Evolutionary conservation across 2,888 invertebrate genomes (phyloP).

Genomic region (Caenorhabditis becei): DNA sequence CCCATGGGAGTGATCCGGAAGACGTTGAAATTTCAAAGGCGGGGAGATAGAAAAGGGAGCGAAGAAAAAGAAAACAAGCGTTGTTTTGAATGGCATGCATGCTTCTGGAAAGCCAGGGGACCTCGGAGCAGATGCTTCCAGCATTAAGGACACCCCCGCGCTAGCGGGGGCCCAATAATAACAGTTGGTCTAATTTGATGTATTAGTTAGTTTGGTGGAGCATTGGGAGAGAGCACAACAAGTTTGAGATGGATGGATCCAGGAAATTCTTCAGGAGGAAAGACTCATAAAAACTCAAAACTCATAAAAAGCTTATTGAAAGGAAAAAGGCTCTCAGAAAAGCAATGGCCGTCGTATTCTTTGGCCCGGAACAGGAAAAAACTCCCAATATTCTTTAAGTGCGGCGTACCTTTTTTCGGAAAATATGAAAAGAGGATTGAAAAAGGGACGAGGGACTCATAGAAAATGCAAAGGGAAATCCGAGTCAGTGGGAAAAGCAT

Average conservation of each 20-base stretch:
- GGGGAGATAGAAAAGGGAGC: no score
- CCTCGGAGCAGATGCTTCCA: neutral
- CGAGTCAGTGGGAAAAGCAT: neutral
- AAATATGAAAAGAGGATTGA: slow-evolving; percentile 2
- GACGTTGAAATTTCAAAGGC: no score
- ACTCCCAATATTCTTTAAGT: slow-evolving; percentile 41
- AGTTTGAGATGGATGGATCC: slow-evolving; percentile 11
- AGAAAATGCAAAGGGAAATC: neutral
- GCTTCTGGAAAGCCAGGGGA: neutral
- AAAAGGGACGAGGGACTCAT: neutral
- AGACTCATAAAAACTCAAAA: slow-evolving; percentile 28
- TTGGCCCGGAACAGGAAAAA: slow-evolving; percentile 36
- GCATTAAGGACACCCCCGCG: slow-evolving; percentile 1
- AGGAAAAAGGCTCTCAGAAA: slow-evolving; percentile 12
- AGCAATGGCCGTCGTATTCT: slow-evolving; percentile 21
- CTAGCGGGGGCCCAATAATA: slow-evolving; percentile 20
- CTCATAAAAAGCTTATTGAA: neutral
- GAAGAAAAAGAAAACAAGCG: neutral
- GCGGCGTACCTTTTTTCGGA: slow-evolving; percentile 33
- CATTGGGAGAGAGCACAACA: slow-evolving; percentile 1
- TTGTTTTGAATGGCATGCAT: neutral
- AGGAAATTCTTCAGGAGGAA: no score
- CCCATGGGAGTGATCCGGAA: neutral
- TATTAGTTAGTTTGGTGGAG: slow-evolving; percentile 29
- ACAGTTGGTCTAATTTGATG: slow-evolving; percentile 58